Conservation (phyloP, 2,113 vertebrate species). For the Seriola rivoliana region DNA sequence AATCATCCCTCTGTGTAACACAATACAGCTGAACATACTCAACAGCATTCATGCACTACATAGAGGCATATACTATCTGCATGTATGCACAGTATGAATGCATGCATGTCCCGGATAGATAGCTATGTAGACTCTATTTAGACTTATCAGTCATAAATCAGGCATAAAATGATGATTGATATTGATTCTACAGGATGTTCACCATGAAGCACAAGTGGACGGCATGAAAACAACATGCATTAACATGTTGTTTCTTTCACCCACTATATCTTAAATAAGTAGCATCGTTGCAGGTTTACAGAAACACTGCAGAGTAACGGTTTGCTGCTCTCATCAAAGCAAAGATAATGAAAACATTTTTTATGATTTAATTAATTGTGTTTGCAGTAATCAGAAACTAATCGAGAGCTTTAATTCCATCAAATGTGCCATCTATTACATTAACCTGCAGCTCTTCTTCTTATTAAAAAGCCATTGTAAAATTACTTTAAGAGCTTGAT, state of each 20-base stretch:
- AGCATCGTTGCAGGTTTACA: not conserved
- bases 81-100: not conserved
- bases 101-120: not conserved
- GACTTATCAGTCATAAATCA: not conserved
- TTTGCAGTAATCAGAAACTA: slow-evolving; percentile 7
- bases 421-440: not conserved
- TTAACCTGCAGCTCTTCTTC: not conserved
- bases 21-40: not conserved
- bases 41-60: not conserved
- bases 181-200: not conserved
- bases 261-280: not conserved
- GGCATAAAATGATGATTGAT: no score
- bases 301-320: not conserved
- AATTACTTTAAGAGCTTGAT: slow-evolving; percentile 13
- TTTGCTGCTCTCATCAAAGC: not conserved
- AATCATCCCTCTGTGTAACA: not conserved
- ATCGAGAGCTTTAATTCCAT: slow-evolving; percentile 14
- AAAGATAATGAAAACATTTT: slow-evolving; percentile 8
- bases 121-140: not conserved
- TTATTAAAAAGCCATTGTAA: not conserved
- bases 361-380: slow-evolving; percentile 14
- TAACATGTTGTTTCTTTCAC: not conserved
- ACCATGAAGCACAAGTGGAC: not conserved
- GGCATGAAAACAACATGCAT: not conserved
- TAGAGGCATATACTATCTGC: not conserved